Percentiles rank a stretch among this genome's conserved stretches.
Conservation (phyloP, 2,113 vertebrate species). For the Phainopepla nitens region DNA sequence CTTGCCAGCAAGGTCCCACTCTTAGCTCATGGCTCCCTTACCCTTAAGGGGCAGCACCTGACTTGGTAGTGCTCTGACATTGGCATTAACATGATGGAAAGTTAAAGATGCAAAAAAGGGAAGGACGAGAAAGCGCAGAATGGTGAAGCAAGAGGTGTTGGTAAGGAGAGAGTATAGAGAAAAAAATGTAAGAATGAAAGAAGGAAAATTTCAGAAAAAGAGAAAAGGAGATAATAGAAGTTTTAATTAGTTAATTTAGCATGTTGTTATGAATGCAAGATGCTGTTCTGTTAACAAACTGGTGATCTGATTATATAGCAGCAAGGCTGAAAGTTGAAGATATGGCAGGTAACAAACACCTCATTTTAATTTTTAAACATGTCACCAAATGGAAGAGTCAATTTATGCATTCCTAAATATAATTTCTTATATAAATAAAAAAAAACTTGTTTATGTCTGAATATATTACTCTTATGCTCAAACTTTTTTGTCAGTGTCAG, state of each 20-base stretch:
- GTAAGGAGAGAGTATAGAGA: not conserved
- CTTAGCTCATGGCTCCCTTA: not conserved
- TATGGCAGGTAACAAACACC: not conserved
- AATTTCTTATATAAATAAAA: not conserved
- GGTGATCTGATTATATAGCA: not conserved
- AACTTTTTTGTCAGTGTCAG: not conserved
- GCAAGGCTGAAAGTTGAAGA: not conserved
- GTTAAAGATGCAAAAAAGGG: not conserved
- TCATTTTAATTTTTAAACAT: not conserved
- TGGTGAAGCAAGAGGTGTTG: not conserved
- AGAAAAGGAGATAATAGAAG: not conserved
- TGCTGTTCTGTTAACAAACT: not conserved
- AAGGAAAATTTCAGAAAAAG: not conserved
- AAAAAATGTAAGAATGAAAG: not conserved
- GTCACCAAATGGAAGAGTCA: not conserved
- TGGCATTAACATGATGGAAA: not conserved
- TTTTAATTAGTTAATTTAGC: not conserved
- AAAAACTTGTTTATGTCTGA: not conserved
- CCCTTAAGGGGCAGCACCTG: not conserved
- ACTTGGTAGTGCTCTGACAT: not conserved
- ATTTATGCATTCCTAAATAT: not conserved
- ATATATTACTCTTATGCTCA: not conserved
- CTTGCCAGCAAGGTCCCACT: not conserved
- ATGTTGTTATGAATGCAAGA: not conserved
- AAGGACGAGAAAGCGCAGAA: not conserved